phyloP scores from a whole-genome alignment of 2,888 invertebrate species.

The Ophion costatus region DNA sequence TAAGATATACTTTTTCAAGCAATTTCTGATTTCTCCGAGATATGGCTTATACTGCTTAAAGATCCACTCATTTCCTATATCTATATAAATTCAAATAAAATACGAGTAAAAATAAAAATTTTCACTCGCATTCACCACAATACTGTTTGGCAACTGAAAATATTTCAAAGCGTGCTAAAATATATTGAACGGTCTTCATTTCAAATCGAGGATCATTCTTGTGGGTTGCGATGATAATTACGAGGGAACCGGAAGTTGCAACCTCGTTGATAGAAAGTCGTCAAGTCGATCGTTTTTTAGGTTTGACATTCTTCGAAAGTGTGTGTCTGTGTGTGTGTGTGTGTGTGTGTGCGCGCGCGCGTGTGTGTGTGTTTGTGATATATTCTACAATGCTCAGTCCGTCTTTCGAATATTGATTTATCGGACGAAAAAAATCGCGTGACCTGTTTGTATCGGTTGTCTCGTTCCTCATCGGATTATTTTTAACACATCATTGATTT shows the following conservation, averaged over 20 bases:
- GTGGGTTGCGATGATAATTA: slow-evolving; percentile 23
- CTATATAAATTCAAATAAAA: too few species aligned
- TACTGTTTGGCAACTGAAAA: not conserved
- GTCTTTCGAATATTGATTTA: slow-evolving; percentile 36
- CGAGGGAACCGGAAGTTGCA: slow-evolving; percentile 39
- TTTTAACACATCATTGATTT: slow-evolving; percentile 27
- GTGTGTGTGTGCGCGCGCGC: too few species aligned
- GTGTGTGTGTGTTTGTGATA: too few species aligned
- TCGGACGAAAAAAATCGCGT: slow-evolving; percentile 6
- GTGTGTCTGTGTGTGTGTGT: not conserved
- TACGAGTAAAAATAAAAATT: too few species aligned
- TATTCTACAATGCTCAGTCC: not conserved
- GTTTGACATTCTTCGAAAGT: not conserved
- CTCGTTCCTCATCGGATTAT: slow-evolving; percentile 36
- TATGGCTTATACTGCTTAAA: too few species aligned
- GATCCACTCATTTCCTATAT: too few species aligned
- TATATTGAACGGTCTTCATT: not conserved
- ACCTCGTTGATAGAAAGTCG: slow-evolving; percentile 35
- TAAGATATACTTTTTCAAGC: too few species aligned
- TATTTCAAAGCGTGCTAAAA: not conserved
- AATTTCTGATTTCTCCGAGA: too few species aligned
- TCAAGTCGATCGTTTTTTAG: not conserved
- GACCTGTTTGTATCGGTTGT: slow-evolving; percentile 4
- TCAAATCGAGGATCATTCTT: not conserved
- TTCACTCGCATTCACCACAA: not conserved